phyloP scores from a whole-genome alignment of 2,797 vertebrate species.

The Chrosomus eos region DNA sequence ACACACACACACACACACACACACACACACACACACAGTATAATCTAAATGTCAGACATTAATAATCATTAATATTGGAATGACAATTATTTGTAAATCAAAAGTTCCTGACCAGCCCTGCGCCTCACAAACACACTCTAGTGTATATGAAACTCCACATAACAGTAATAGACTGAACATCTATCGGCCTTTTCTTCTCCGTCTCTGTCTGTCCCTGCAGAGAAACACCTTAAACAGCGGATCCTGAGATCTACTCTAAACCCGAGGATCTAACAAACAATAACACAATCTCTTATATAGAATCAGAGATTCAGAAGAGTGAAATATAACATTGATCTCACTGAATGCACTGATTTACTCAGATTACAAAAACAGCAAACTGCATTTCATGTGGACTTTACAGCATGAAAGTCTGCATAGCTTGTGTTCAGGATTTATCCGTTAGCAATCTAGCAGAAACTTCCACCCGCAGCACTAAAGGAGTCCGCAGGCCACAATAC shows the following conservation, averaged over 20 bases:
- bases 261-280: not conserved
- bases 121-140: not conserved
- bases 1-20: accelerated
- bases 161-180: not conserved
- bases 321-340: not conserved
- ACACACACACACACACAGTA: too few relatives aligned
- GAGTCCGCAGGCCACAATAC: not conserved
- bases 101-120: not conserved
- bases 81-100: not conserved
- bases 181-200: not conserved
- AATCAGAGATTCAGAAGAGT: not conserved
- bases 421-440: not conserved
- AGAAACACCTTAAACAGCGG: constrained; percentile 57
- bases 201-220: constrained; percentile 39
- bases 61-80: not conserved
- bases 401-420: not conserved
- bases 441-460: not conserved
- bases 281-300: not conserved
- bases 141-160: not conserved
- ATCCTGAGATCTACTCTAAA: constrained; percentile 48
- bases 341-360: too few relatives aligned
- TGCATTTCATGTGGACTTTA: not conserved
- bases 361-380: not conserved
- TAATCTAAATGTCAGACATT: not conserved
- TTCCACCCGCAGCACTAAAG: not conserved